Evolutionary conservation across 2,113 vertebrate species (phyloP).

Genomic region (Ophthalmotilapia sp.): DNA sequence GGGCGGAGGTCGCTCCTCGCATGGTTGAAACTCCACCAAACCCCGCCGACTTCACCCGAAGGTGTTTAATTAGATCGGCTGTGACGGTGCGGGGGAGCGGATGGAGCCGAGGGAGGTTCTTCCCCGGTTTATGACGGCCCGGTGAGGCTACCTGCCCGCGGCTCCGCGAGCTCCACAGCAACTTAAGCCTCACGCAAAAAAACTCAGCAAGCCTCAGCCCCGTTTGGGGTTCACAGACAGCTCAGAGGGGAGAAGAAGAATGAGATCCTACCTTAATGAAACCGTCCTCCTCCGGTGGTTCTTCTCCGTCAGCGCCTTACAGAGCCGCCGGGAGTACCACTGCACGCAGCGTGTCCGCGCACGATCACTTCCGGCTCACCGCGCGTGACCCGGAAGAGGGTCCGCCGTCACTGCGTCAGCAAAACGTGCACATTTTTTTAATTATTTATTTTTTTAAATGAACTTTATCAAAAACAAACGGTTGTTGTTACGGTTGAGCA

Average conservation of each 20-base stretch:
- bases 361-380: background rate
- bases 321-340: background rate
- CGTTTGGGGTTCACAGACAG: background rate
- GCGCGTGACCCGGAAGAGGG: slow-evolving; percentile 41
- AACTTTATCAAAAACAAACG: background rate
- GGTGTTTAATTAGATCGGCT: accelerated
- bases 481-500: background rate
- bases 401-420: background rate
- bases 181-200: background rate
- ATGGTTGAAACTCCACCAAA: background rate
- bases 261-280: background rate
- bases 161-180: background rate
- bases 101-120: background rate
- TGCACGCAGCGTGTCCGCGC: background rate
- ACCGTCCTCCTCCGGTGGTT: background rate
- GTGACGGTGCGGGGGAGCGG: accelerated
- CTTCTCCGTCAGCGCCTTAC: background rate
- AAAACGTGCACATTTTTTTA: background rate
- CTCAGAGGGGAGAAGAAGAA: too few species aligned
- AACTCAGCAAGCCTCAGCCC: background rate
- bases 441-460: background rate
- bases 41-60: background rate
- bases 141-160: background rate
- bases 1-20: background rate
- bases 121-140: background rate